Evolutionary conservation across 2,113 vertebrate genomes (phyloP).

Genomic region (Gobius niger): DNA sequence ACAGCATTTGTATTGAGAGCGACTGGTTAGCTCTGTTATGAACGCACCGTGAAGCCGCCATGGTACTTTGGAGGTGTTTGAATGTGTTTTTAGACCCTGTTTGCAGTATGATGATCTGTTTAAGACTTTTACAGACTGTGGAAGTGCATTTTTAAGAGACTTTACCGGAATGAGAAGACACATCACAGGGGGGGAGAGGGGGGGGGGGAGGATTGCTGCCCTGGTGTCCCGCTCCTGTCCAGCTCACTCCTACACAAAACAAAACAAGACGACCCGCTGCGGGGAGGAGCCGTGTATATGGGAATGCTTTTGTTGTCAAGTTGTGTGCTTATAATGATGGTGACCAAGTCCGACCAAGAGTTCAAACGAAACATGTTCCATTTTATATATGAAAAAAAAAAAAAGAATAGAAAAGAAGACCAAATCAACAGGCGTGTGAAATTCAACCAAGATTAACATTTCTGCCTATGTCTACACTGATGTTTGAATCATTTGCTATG

Average conservation of each 20-base stretch:
- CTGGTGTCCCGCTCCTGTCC: conserved; percentile 60
- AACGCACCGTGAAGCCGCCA: conserved; percentile 52
- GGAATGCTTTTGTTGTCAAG: conserved; percentile 63
- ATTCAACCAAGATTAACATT: conserved; percentile 22
- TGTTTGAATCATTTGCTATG: background rate
- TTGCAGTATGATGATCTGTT: conserved; percentile 24
- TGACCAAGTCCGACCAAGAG: conserved; percentile 47
- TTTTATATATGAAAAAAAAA: conserved; percentile 24
- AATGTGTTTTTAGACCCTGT: conserved; percentile 49
- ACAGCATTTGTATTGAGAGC: too few species aligned
- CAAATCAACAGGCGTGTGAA: conserved; percentile 22
- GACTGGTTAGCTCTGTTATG: background rate
- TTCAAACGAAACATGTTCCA: conserved; percentile 1
- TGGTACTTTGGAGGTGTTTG: conserved; percentile 50
- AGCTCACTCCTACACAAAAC: conserved; percentile 51
- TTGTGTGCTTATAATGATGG: conserved; percentile 61
- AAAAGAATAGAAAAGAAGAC: conserved; percentile 16
- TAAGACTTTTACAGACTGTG: conserved; percentile 13
- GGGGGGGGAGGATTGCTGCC: conserved; percentile 30
- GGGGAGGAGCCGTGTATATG: conserved; percentile 42
- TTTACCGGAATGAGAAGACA: conserved; percentile 33
- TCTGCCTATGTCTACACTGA: background rate
- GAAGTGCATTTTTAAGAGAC: conserved; percentile 22
- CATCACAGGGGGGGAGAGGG: conserved; percentile 49
- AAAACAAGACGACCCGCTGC: conserved; percentile 37